Evolutionary conservation across 2,113 vertebrate genomes (phyloP), one percentile per base, ranked within the genome.

Genomic region (Proterorhinus semilunaris): DNA sequence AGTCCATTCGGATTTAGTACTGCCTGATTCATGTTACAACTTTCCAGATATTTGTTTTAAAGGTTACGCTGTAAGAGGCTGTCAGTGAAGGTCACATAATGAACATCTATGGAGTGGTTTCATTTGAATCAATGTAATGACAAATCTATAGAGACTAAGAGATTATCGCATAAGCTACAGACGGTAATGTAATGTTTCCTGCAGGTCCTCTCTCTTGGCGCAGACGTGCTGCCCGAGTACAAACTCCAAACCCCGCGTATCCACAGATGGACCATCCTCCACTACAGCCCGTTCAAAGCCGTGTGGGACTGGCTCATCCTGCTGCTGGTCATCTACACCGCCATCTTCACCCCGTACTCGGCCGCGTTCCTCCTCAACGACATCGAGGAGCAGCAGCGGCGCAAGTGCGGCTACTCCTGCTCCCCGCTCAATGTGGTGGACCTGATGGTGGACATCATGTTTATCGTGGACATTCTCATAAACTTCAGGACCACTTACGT

Each of bases 291-390:
- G 68, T 99, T 99, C 92, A 99, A 99, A 86, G 98, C 98, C 0
- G 96, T 99, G 54, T 99, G 98, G 98, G 98, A 99, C 86, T 99
- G 98, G 98, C 94, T 99, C 2, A 99, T 99, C 84, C 92, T 99
- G 77, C 89, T 99, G 65, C 72, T 99, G 67, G 98, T 99, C 79
- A 99, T 99, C 84, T 99, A 99, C 91, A 99, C 98, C 0, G 98
- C 98, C 84, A 97, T 99, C 62, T 98, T 99, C 90, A 99, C 98
- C 0, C 98, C 98, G 48, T 99, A 99, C 88, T 98, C 96, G 5
- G 98, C 98, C 36, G 98, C 98, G 85, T 99, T 99, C 89, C 95
- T 99, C 65, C 95, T 99, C 82, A 98, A 99, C 11, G 98, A 99
- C 83, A 90, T 88, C 13, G 98, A 98, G 90, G 98, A 99, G 85